These are phyloP conservation scores for Astreopora myriophthalma DNA, from an alignment of 64 coral and sea anemone species.

Conservation along the genomic window DNA sequence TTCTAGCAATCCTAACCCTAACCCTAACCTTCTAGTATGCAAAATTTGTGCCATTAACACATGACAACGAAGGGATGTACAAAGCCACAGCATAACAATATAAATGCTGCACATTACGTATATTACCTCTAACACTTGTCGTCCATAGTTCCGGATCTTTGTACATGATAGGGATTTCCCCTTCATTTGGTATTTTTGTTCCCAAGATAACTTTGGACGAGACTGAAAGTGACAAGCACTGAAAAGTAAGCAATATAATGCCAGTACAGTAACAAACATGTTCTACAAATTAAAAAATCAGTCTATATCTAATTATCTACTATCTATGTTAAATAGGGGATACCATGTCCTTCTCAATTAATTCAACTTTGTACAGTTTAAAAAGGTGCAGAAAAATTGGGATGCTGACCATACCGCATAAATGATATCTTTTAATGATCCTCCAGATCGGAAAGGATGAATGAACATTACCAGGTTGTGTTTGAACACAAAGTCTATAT, in stretches of 20 bases:
- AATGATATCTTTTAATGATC: constrained; percentile 72
- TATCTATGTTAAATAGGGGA: no score
- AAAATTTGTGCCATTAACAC: background rate
- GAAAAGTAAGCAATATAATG: background rate
- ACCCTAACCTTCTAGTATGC: no score
- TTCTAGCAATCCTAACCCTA: no score
- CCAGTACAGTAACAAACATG: no score
- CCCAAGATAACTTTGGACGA: constrained; percentile 41
- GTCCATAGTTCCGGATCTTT: constrained; percentile 56
- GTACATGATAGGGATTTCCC: constrained; percentile 28
- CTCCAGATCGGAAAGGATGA: constrained; percentile 44
- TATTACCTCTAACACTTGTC: constrained; percentile 65
- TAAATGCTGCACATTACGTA: background rate
- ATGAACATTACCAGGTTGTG: constrained; percentile 54
- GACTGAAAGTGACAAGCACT: background rate
- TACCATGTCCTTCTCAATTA: no score
- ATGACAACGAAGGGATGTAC: background rate
- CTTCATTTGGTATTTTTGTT: constrained; percentile 54
- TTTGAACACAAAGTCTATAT: constrained; percentile 51
- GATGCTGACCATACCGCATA: constrained; percentile 42
- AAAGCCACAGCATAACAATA: background rate
- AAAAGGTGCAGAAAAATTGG: background rate
- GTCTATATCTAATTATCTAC: no score
- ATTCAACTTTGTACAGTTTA: background rate
- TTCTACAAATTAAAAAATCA: no score